Conservation (phyloP, 2,888 invertebrate genomes). For the Chrysolina haemoptera region DNA sequence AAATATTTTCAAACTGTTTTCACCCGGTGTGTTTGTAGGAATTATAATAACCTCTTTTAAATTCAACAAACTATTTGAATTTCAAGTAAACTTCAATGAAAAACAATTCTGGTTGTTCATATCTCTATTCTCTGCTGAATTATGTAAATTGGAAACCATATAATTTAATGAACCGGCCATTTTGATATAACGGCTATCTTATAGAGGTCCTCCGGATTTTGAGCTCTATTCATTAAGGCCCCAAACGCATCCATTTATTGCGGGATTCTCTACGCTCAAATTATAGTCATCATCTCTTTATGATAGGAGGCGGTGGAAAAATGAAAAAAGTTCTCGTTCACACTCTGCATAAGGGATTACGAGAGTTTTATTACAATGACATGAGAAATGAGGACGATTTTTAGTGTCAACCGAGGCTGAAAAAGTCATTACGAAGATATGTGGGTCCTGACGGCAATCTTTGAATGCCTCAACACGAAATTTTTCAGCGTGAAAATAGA, state of each 20-base stretch:
- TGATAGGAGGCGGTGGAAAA: constrained; percentile 5
- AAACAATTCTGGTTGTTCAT: not conserved
- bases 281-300: constrained; percentile 18
- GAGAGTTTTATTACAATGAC: constrained; percentile 10
- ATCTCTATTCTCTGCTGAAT: not conserved
- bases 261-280: constrained; percentile 1
- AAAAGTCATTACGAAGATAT: not conserved
- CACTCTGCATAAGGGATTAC: constrained; percentile 18
- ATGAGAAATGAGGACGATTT: constrained; percentile 11
- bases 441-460: not conserved
- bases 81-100: not conserved
- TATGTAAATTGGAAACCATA: constrained; percentile 7
- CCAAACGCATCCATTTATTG: not conserved
- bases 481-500: not conserved
- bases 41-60: no score
- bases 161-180: constrained; percentile 1
- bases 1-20: no score
- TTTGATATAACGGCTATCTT: constrained; percentile 13
- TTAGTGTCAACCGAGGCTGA: constrained; percentile 3
- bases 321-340: constrained; percentile 10
- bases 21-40: no score
- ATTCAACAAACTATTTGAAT: no score
- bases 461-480: not conserved
- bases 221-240: constrained; percentile 11
- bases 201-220: not conserved